Evolutionary conservation across 2,113 vertebrate genomes (phyloP).

Genomic region (Cebus imitator): DNA sequence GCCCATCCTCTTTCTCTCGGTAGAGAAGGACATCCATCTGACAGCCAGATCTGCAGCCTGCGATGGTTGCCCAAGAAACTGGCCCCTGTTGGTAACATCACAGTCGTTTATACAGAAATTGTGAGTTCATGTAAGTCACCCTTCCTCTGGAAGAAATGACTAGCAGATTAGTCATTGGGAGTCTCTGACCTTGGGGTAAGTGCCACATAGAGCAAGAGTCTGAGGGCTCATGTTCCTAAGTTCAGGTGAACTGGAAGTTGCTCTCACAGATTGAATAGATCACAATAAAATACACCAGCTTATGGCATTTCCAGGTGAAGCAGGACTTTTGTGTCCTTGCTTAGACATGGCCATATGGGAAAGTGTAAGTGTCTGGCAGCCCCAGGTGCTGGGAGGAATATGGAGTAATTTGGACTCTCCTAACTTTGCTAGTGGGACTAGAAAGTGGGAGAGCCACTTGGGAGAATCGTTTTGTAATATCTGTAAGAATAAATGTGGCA

Average conservation of each 20-base stretch:
- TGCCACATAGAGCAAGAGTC: not conserved
- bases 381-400: not conserved
- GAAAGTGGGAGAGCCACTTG: not conserved
- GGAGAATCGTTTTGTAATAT: not conserved
- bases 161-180: not conserved
- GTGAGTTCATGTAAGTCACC: not conserved
- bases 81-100: not conserved
- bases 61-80: not conserved
- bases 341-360: not conserved
- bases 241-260: not conserved
- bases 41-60: not conserved
- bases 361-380: accelerated
- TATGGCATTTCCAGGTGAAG: not conserved
- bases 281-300: not conserved
- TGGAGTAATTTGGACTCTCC: not conserved
- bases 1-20: not conserved
- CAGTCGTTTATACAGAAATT: not conserved
- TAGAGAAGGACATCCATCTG: not conserved
- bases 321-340: not conserved
- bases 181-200: not conserved
- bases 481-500: not conserved
- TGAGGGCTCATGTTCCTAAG: not conserved
- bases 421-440: not conserved
- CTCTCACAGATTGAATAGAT: not conserved
- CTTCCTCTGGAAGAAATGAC: not conserved